Evolutionary conservation across 2,888 invertebrate genomes (phyloP).

Genomic region (Himalopsyche anomala): DNA sequence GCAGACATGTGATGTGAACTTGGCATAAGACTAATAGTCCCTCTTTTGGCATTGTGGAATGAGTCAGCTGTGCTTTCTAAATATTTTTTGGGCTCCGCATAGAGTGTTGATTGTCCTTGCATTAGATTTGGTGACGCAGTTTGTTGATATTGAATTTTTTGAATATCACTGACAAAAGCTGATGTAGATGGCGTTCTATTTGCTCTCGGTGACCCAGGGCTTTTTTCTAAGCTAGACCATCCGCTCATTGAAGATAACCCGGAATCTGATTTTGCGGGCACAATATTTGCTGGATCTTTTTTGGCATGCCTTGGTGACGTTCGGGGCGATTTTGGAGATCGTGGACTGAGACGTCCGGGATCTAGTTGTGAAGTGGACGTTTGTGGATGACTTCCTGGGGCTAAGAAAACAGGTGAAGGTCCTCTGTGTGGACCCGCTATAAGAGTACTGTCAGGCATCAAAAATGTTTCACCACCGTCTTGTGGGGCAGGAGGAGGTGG

Average conservation of each 20-base stretch:
- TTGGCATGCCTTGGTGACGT: conserved; percentile 83
- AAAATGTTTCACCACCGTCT: conserved; percentile 78
- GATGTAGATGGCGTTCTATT: conserved; percentile 69
- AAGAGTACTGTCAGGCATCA: conserved; percentile 69
- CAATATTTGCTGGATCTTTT: conserved; percentile 79
- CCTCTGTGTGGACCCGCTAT: conserved; percentile 68
- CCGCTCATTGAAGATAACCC: conserved; percentile 92
- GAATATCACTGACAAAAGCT: conserved; percentile 46
- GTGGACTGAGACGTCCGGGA: conserved; percentile 80
- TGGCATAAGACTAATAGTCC: conserved; percentile 69
- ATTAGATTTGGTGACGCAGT: conserved; percentile 65
- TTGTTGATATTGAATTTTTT: conserved; percentile 56
- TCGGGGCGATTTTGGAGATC: conserved; percentile 85
- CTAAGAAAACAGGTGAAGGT: conserved; percentile 72
- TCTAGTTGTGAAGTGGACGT: conserved; percentile 71
- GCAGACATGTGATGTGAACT: conserved; percentile 77
- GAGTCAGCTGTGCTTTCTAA: conserved; percentile 79
- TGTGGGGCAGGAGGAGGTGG: conserved; percentile 90
- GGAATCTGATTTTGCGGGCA: conserved; percentile 89
- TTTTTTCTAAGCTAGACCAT: conserved; percentile 90
- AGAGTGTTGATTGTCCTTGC: conserved; percentile 50
- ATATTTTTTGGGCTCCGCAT: conserved; percentile 71
- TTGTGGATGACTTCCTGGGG: conserved; percentile 69
- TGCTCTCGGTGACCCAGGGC: conserved; percentile 87
- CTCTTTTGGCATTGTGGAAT: conserved; percentile 68